These are phyloP conservation scores for Puma concolor DNA, from an alignment of 2,113 vertebrate genomes.

Conservation along the genomic window DNA sequence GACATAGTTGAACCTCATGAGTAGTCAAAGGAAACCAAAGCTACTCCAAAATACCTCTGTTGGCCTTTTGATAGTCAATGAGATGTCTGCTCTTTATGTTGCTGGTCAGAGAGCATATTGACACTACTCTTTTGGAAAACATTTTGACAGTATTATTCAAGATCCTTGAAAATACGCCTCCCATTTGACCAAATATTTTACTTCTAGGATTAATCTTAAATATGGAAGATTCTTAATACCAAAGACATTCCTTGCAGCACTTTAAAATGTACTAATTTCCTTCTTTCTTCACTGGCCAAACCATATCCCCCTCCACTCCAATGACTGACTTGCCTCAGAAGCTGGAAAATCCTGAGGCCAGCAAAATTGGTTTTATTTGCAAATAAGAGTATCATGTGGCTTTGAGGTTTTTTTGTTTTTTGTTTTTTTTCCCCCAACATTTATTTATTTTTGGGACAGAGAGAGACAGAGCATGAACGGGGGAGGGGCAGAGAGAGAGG, in stretches of 20 bases:
- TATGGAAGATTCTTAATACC: neutral
- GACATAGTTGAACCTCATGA: neutral
- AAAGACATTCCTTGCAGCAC: neutral
- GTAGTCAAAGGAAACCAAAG: neutral
- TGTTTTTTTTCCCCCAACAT: no score
- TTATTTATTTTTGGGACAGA: no score
- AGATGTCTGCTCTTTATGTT: neutral
- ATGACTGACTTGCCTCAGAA: neutral
- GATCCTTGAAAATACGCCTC: neutral
- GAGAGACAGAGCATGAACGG: no score
- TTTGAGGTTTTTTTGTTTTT: neutral
- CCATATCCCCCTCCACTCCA: neutral
- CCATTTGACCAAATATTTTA: neutral
- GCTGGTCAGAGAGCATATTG: neutral
- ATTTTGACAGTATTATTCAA: neutral
- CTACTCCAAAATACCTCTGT: neutral
- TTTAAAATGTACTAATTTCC: neutral
- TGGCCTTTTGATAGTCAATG: neutral
- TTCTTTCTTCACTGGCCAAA: neutral
- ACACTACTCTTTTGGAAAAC: neutral
- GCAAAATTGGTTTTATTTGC: neutral
- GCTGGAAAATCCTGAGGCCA: neutral
- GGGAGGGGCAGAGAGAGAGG: no score
- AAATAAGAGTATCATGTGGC: neutral
- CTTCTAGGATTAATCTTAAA: neutral